A percentile compares a stretch with the other conserved stretches of the same genome.
These are phyloP conservation scores for Melanotaenia duboulayi DNA, from an alignment of 2,113 vertebrate genomes.

Conservation along the genomic window DNA sequence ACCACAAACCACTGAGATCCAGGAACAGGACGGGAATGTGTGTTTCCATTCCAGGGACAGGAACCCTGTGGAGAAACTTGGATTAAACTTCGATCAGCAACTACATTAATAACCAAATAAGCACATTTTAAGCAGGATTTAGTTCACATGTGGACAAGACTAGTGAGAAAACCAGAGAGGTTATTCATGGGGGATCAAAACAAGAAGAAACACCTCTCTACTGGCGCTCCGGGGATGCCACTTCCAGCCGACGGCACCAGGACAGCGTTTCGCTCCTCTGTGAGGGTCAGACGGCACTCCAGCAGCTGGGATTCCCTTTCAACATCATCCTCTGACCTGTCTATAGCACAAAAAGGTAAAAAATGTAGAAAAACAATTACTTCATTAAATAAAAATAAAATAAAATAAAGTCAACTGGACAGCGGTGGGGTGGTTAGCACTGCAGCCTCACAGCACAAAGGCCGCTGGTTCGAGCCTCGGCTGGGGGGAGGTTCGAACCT, in stretches of 20 bases:
- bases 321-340: constrained; percentile 93
- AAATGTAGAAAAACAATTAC: too few relatives aligned
- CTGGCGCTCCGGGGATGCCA: constrained; percentile 94
- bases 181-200: neutral
- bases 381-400: too few relatives aligned
- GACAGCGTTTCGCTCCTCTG: constrained; percentile 93
- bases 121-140: neutral
- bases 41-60: constrained; percentile 94
- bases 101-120: neutral
- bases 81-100: constrained; percentile 4
- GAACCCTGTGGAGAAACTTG: constrained; percentile 85
- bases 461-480: too few relatives aligned
- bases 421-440: too few relatives aligned
- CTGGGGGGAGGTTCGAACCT: too few relatives aligned
- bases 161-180: neutral
- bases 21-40: constrained; percentile 97
- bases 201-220: constrained; percentile 85
- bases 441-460: too few relatives aligned
- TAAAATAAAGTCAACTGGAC: too few relatives aligned
- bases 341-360: constrained; percentile 68
- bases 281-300: constrained; percentile 93
- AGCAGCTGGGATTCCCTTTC: constrained; percentile 93
- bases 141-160: neutral
- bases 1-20: constrained; percentile 89
- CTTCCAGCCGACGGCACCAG: constrained; percentile 95